phyloP scores from a whole-genome alignment of 2,113 vertebrate genomes.

The Vanacampus margaritifer region DNA sequence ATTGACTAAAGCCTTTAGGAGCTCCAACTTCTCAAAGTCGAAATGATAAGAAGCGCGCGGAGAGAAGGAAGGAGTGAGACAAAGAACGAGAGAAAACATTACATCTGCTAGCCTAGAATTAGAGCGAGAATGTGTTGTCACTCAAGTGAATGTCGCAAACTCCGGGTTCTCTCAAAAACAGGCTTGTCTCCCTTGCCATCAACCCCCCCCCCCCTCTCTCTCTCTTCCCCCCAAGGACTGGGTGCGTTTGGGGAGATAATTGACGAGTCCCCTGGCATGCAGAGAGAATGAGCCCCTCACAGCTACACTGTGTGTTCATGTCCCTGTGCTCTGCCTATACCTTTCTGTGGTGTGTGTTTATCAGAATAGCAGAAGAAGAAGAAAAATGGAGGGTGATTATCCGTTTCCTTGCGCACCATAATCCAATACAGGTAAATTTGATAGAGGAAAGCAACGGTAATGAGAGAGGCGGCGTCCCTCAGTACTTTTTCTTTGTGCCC shows the following conservation, averaged over 20 bases:
- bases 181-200: slow-evolving; percentile 65
- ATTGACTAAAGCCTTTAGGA: slow-evolving; percentile 68
- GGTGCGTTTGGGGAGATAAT: slow-evolving; percentile 76
- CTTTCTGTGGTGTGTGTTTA: slow-evolving; percentile 52
- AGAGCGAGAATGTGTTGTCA: slow-evolving; percentile 74
- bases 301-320: slow-evolving; percentile 34
- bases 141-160: slow-evolving; percentile 71
- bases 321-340: slow-evolving; percentile 27
- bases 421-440: slow-evolving; percentile 67
- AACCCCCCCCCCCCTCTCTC: slow-evolving; percentile 23
- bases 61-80: slow-evolving; percentile 58
- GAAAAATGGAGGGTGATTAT: slow-evolving; percentile 63
- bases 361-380: slow-evolving; percentile 47
- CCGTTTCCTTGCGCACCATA: slow-evolving; percentile 64
- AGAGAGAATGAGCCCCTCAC: slow-evolving; percentile 55
- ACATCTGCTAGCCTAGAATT: slow-evolving; percentile 74
- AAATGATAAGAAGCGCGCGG: slow-evolving; percentile 67
- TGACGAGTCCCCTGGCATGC: slow-evolving; percentile 74
- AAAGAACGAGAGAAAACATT: slow-evolving; percentile 56
- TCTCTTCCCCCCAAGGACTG: slow-evolving; percentile 64
- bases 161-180: slow-evolving; percentile 75
- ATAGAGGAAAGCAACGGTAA: slow-evolving; percentile 68
- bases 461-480: slow-evolving; percentile 61
- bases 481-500: slow-evolving; percentile 52
- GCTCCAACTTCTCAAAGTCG: slow-evolving; percentile 73